phyloP scores from a whole-genome alignment of 2,888 invertebrate species.

The Camponotus fellah region DNA sequence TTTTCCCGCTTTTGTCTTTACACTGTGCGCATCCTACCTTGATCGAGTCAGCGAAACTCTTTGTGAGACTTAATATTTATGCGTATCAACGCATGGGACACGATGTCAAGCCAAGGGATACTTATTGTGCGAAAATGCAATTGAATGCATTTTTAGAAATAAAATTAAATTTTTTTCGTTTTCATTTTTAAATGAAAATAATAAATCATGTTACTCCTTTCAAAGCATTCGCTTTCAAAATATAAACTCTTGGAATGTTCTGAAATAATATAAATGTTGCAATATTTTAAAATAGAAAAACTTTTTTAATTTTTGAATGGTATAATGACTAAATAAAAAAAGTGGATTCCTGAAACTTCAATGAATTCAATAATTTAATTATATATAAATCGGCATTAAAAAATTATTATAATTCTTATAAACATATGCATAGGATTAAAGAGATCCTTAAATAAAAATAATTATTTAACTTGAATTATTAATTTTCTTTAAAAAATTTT shows the following conservation, averaged over 20 bases:
- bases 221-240: background rate
- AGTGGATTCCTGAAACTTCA: background rate
- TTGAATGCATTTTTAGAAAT: background rate
- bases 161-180: background rate
- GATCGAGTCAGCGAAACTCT: conserved; percentile 31
- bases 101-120: background rate
- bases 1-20: conserved; percentile 52
- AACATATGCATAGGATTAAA: background rate
- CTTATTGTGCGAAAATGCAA: conserved; percentile 8
- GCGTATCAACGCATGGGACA: conserved; percentile 3
- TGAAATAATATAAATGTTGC: background rate
- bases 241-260: background rate
- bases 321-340: background rate
- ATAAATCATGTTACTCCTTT: background rate
- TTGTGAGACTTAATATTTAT: conserved; percentile 43
- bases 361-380: background rate
- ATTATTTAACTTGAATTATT: background rate
- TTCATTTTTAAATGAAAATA: background rate
- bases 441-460: background rate
- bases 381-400: background rate
- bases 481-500: background rate
- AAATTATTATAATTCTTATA: background rate
- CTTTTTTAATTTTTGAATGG: too few species aligned
- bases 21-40: conserved; percentile 3
- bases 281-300: background rate